Evolutionary conservation across 2,888 invertebrate genomes (phyloP).

Genomic region (Tetragonula carbonaria): DNA sequence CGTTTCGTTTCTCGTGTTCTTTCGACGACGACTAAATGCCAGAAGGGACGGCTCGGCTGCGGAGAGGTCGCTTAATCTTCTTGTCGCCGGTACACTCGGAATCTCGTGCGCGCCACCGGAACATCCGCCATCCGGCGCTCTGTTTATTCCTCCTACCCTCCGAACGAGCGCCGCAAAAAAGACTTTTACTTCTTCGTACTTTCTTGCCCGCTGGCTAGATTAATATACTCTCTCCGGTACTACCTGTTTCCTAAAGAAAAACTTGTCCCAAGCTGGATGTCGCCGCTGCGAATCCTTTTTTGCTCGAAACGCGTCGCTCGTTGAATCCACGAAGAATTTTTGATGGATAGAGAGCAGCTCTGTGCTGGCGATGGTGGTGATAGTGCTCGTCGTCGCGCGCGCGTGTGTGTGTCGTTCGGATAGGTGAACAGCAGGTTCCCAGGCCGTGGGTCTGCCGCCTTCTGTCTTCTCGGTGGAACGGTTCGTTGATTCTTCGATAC

Average conservation of each 20-base stretch:
- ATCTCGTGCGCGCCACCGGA: background rate
- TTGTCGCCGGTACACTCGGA: conserved; percentile 36
- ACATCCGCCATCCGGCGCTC: conserved; percentile 1
- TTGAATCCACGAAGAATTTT: conserved; percentile 12
- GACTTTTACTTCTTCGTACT: conserved; percentile 28
- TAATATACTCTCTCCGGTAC: conserved; percentile 31
- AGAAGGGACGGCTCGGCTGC: conserved; percentile 30
- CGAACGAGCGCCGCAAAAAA: conserved; percentile 12
- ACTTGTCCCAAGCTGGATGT: conserved; percentile 14
- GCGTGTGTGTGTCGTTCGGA: too few species aligned
- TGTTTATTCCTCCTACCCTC: background rate
- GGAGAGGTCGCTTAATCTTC: conserved; percentile 40
- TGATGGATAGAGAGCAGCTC: background rate
- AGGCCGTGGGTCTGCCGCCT: background rate
- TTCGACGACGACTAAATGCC: conserved; percentile 27
- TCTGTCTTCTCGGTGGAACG: conserved; percentile 40
- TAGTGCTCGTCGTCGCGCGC: too few species aligned
- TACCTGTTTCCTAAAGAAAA: conserved; percentile 21
- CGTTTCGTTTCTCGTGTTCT: conserved; percentile 5
- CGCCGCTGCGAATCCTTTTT: conserved; percentile 6
- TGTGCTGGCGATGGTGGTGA: too few species aligned
- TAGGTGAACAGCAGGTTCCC: background rate
- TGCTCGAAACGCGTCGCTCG: background rate
- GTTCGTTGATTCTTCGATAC: conserved; percentile 57
- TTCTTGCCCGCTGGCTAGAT: conserved; percentile 26